phyloP scores from a whole-genome alignment of 2,113 vertebrate species.

The Stegostoma tigrinum region DNA sequence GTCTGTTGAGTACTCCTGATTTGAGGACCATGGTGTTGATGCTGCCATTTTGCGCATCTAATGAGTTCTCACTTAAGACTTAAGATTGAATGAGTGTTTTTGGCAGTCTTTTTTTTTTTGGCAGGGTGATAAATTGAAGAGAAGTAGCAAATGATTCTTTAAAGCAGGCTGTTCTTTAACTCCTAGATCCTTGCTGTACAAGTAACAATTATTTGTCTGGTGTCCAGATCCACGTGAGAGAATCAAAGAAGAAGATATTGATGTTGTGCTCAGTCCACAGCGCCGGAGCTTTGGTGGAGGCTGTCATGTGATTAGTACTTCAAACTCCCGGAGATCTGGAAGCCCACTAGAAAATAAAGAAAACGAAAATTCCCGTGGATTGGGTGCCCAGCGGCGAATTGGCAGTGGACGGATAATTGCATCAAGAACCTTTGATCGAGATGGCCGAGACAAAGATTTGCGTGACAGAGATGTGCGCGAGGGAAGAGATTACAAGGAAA shows the following conservation, averaged over 20 bases:
- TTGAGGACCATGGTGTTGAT: neutral
- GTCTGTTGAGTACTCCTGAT: neutral
- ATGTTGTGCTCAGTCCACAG: slow-evolving; percentile 89
- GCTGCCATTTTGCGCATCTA: neutral
- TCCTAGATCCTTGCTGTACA: neutral
- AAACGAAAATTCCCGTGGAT: slow-evolving; percentile 72
- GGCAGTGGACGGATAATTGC: slow-evolving; percentile 91
- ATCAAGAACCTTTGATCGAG: slow-evolving; percentile 78
- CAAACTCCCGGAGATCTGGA: slow-evolving; percentile 67
- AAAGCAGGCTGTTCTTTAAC: neutral
- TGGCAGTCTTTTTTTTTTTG: neutral
- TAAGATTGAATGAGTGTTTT: neutral
- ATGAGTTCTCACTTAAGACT: no score
- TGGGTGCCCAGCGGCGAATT: slow-evolving; percentile 71
- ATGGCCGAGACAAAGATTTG: slow-evolving; percentile 75
- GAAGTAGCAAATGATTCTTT: neutral
- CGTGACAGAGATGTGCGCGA: slow-evolving; percentile 56
- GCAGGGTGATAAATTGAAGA: neutral
- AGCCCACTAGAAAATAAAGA: slow-evolving; percentile 91
- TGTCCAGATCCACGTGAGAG: slow-evolving; percentile 84
- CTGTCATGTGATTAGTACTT: slow-evolving; percentile 70
- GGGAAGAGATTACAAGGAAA: slow-evolving; percentile 84
- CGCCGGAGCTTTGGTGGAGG: slow-evolving; percentile 93
- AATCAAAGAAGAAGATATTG: slow-evolving; percentile 91
- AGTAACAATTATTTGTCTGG: neutral